A percentile compares a stretch with the other conserved stretches of the same genome.
Conservation (phyloP, 2,888 invertebrate genomes). For the Cephus nigrinus region DNA sequence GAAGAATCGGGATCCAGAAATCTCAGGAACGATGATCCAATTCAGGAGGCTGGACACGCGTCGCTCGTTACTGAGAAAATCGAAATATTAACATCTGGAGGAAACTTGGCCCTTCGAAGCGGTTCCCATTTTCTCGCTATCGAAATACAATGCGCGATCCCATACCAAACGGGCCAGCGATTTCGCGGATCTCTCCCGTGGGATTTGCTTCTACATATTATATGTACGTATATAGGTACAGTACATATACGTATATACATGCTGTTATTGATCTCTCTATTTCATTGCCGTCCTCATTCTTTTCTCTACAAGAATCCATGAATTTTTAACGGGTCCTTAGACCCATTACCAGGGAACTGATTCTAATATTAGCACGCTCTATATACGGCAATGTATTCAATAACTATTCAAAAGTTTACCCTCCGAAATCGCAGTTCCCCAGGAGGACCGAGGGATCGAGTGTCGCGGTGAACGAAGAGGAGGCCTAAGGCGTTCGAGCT, state of each 20-base stretch:
- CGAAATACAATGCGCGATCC: conserved; percentile 2
- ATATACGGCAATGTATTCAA: conserved; percentile 36
- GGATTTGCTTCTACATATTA: too few relatives aligned
- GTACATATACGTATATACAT: too few relatives aligned
- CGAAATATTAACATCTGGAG: conserved; percentile 35
- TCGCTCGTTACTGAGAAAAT: conserved; percentile 24
- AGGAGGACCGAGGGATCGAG: background rate
- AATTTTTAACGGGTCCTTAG: too few relatives aligned
- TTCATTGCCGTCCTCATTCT: too few relatives aligned
- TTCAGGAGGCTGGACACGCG: conserved; percentile 29
- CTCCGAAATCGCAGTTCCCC: conserved; percentile 9
- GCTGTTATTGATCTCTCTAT: too few relatives aligned
- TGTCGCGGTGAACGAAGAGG: conserved; percentile 1
- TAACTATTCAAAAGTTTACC: conserved; percentile 59
- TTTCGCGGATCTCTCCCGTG: too few relatives aligned
- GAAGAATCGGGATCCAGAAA: conserved; percentile 32
- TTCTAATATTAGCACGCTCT: background rate
- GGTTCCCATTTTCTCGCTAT: conserved; percentile 6
- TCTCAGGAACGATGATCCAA: conserved; percentile 19
- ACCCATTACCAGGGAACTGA: background rate
- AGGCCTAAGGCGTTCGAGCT: conserved; percentile 16
- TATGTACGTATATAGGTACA: too few relatives aligned
- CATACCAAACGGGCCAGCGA: background rate
- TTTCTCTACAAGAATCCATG: too few relatives aligned
- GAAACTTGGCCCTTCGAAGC: conserved; percentile 8